Conservation (phyloP, 2,797 vertebrate species). For the Meda fulgida region DNA sequence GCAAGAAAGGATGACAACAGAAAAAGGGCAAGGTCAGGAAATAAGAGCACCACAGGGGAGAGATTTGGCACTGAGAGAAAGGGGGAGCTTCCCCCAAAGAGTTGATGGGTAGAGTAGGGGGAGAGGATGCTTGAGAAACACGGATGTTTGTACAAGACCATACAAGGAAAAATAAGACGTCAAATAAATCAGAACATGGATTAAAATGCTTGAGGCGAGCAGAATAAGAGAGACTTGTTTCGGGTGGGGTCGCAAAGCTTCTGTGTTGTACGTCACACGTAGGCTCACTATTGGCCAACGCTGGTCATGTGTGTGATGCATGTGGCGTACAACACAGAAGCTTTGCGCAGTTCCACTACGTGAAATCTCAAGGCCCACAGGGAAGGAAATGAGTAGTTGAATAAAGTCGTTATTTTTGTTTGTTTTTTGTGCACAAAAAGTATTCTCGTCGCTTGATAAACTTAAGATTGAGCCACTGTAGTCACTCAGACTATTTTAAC, state of each 20-base stretch:
- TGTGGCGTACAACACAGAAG: no score
- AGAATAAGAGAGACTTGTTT: background rate
- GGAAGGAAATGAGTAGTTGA: no score
- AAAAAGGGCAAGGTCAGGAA: slow-evolving; percentile 47
- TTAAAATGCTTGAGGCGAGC: background rate
- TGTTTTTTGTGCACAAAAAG: no score
- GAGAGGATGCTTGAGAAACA: background rate
- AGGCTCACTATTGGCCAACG: no score
- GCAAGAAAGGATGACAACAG: slow-evolving; percentile 43
- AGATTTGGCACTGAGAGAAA: slow-evolving; percentile 17
- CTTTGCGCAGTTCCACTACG: no score
- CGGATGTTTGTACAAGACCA: slow-evolving; percentile 29
- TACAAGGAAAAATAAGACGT: slow-evolving; percentile 22
- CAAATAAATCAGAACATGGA: background rate
- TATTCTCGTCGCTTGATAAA: no score
- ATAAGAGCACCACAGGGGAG: slow-evolving; percentile 27
- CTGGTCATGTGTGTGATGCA: no score
- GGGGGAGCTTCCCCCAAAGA: slow-evolving; percentile 16
- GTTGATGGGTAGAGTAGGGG: background rate
- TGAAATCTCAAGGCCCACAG: no score
- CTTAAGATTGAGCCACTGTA: no score
- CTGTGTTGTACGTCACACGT: no score
- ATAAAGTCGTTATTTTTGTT: no score
- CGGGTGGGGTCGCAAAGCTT: background rate
- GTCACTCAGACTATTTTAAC: no score